Evolutionary conservation across 2,113 vertebrate genomes (phyloP), one percentile per base, ranked within the genome.

Genomic region (Gadus macrocephalus): DNA sequence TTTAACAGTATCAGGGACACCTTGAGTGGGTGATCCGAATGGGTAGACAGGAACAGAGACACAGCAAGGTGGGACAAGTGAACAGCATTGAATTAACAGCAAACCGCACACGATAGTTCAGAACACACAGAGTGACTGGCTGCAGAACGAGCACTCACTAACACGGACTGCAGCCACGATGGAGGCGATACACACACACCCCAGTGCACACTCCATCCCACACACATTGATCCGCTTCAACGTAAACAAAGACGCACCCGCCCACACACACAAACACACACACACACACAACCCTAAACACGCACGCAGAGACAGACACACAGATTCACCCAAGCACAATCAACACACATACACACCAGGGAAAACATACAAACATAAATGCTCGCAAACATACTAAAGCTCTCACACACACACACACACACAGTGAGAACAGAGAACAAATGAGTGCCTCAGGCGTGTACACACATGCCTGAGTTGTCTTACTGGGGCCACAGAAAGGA

Each of bases 121-220:
- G 53, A 61, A 53, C 76, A 82, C 42, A 81, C 62, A 67, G 72
- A 63, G 42, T 72, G 78, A 81, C 79, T 78, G 81, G 83, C 84
- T 83, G 81, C 81, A 90, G 80, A 35, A 69, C 82, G 74, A 79
- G 79, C 73, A 84, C 85, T 84, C 78, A 88, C 83, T 79, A 76
- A 70, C 81, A 80, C 83, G 85, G 59, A 64, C 77, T 74, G 76
- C 83, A 86, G 75, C 84, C 74, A 78, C n/a, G 25, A 9, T 27
- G 15, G 28, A 62, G 3, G 53, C 15, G 59, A 31, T 20, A 20
- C 62, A 31, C 62, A 38, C 62, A 14, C 62, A 35, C 27, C 12
- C 62, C 17, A 27, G 16, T 31, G 14, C 25, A 22, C 61, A 62
- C 61, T 15, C 61, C 15, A 20, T 27, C 61, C 3, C 27, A 70